phyloP scores from a whole-genome alignment of 2,113 vertebrate genomes.

The Syrmaticus mikado region DNA sequence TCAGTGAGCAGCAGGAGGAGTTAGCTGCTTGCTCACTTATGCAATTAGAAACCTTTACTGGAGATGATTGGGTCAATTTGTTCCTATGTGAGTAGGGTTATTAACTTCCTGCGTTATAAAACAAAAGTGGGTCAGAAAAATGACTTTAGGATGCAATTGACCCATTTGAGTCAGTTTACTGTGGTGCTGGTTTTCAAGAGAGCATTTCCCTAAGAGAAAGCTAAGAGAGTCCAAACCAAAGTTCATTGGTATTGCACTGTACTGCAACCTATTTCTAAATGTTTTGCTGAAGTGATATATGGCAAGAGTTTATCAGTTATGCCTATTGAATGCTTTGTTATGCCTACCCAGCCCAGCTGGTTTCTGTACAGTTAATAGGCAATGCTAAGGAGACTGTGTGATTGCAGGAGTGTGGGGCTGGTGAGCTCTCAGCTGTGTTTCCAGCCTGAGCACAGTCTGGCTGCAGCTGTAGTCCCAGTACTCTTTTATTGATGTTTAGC shows the following conservation, averaged over 20 bases:
- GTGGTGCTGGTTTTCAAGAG: not conserved
- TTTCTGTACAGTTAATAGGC: not conserved
- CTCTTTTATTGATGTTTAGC: not conserved
- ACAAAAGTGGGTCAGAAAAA: not conserved
- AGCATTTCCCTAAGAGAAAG: accelerated
- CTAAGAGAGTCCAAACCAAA: not conserved
- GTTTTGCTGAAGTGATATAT: not conserved
- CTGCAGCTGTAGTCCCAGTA: not conserved
- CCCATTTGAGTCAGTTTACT: not conserved
- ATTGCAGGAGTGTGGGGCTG: not conserved
- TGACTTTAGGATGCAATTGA: not conserved
- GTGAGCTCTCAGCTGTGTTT: not conserved
- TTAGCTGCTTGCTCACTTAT: not conserved
- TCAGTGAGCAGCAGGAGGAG: not conserved
- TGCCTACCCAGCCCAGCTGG: not conserved
- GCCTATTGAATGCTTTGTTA: not conserved
- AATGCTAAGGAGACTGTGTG: not conserved
- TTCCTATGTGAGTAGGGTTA: not conserved
- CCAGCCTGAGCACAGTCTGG: not conserved
- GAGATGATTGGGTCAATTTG: not conserved
- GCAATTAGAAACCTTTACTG: not conserved
- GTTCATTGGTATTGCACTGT: not conserved
- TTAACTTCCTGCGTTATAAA: not conserved
- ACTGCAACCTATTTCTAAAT: not conserved
- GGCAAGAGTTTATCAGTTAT: accelerated